Percentiles rank a stretch among this genome's conserved stretches.
Conservation (phyloP, 2,888 invertebrate genomes). For the Pycnomerus fuliginosus region DNA sequence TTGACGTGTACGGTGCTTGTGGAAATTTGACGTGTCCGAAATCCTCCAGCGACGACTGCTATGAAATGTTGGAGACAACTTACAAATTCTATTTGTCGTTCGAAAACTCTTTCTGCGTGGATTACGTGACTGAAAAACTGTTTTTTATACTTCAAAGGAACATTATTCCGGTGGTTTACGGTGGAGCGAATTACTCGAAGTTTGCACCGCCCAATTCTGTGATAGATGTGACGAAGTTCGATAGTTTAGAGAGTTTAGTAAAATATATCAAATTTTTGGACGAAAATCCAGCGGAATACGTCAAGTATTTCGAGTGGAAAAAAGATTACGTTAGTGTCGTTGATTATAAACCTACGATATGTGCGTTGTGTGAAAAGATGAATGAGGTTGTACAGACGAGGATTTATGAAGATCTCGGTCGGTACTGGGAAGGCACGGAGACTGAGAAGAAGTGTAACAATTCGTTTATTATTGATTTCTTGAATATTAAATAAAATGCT, state of each 20-base stretch:
- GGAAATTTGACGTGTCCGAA: constrained; percentile 49
- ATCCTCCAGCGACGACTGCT: constrained; percentile 44
- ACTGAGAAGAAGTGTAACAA: not conserved
- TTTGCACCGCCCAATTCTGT: constrained; percentile 55
- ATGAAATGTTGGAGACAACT: constrained; percentile 52
- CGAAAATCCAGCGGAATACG: constrained; percentile 55
- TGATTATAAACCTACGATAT: not conserved
- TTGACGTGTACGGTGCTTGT: constrained; percentile 65
- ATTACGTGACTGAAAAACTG: constrained; percentile 65
- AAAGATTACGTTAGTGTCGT: constrained; percentile 28
- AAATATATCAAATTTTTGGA: constrained; percentile 54
- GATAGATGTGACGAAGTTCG: constrained; percentile 60
- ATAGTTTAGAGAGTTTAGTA: constrained; percentile 54
- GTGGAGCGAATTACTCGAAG: constrained; percentile 60
- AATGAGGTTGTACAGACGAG: not conserved
- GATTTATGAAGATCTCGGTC: not conserved
- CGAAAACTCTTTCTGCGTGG: constrained; percentile 69
- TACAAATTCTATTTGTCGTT: constrained; percentile 72
- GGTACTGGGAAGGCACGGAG: not conserved
- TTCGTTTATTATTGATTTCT: not conserved
- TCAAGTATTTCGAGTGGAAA: constrained; percentile 60
- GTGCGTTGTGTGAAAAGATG: not conserved
- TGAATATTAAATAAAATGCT: too few relatives aligned
- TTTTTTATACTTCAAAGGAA: constrained; percentile 58
- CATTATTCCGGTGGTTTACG: constrained; percentile 65